Conservation (phyloP, 2,113 vertebrate genomes). For the Etheostoma cragini region DNA sequence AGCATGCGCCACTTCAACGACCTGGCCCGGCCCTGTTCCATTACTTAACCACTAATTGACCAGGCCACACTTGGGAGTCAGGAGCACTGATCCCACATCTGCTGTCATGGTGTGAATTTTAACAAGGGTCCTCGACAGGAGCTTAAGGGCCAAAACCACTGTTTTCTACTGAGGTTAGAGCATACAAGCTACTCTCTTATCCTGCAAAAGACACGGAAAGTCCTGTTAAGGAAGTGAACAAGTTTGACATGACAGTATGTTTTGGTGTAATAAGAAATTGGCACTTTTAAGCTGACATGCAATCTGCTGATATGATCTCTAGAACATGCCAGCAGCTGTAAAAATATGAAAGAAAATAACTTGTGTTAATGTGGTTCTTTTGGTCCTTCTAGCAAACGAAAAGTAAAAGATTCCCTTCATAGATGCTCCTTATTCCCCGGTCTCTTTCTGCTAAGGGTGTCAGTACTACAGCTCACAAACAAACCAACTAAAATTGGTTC, state of each 20-base stretch:
- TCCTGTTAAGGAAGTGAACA: not conserved
- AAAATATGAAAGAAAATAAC: not conserved
- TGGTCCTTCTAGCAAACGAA: not conserved
- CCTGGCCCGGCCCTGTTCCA: constrained; percentile 22
- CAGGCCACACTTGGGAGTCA: constrained; percentile 47
- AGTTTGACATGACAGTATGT: not conserved
- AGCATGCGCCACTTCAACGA: constrained; percentile 53
- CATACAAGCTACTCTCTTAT: not conserved
- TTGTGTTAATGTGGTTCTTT: not conserved
- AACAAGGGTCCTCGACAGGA: constrained; percentile 33
- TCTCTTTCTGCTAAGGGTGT: not conserved
- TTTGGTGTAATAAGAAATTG: not conserved
- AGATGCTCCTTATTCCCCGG: not conserved
- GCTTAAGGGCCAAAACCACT: not conserved
- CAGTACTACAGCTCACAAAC: not conserved
- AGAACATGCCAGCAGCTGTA: constrained; percentile 13
- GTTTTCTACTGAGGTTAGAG: not conserved
- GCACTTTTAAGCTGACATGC: constrained; percentile 7
- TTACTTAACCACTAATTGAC: constrained; percentile 70
- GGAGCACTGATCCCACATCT: constrained; percentile 58
- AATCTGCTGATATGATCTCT: not conserved
- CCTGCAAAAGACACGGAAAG: not conserved
- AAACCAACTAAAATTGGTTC: not conserved
- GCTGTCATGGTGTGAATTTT: constrained; percentile 57
- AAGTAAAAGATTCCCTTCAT: not conserved